Evolutionary conservation across 2,888 invertebrate genomes (phyloP), one percentile per base, ranked within the genome.

Genomic region (Thera obeliscata): DNA sequence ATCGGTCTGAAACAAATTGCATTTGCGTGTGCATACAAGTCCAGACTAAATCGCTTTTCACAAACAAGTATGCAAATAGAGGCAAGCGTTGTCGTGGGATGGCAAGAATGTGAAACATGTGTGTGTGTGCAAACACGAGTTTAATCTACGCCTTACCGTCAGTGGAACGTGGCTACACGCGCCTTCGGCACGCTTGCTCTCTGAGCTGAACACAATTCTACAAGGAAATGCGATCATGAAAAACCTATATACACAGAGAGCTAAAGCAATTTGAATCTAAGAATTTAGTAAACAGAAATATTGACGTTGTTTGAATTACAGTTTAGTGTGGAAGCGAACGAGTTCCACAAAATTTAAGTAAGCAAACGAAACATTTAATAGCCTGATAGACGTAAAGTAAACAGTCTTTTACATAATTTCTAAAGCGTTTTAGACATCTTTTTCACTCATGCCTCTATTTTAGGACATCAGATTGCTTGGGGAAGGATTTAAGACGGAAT

Each of bases 101-200:
- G 83, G 82, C 78, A 85, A 80, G 89, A 88, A 90, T 88, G 89
- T 87, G 87, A 87, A 90, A 89, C 88, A 90, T 88, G 87, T 89
- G 88, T 70, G 87, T 87, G 90, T 86, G 86, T 81, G 89, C 83
- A 89, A 90, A 91, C 91, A 90, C 78, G 82, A 82, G 89, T 90
- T 90, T 91, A 91, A 91, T 92, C 91, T 91, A 82, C 85, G 86
- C 89, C 88, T 90, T 91, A 90, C 90, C 90, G 86, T 80, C 77
- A 78, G 76, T 77, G 78, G 60, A 71, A 69, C 70, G 73, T 62
- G 66, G 66, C 55, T 67, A 61, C 63, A 73, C 52, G 64, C 56
- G 65, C 50, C 57, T 60, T 56, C 59, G 54, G 43, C 61, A 54
- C 52, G 59, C 56, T 35, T 41, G 11, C 56, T 59, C 35, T 41